A percentile compares a stretch with the other conserved stretches of the same genome.
These are phyloP conservation scores for Triplophysa bombifrons DNA, from an alignment of 2,797 vertebrate species.

Conservation along the genomic window DNA sequence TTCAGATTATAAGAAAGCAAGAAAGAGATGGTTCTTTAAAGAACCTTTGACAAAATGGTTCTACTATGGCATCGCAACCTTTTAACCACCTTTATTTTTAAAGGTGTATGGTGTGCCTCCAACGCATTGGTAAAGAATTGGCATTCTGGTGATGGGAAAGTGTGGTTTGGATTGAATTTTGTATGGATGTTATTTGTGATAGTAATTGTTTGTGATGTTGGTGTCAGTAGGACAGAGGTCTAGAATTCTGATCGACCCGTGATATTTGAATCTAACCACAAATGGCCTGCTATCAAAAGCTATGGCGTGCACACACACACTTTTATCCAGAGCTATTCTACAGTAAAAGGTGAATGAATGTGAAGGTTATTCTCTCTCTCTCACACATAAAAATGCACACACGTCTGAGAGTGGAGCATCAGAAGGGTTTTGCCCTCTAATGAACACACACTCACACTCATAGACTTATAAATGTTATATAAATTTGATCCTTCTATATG, in stretches of 20 bases:
- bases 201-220: neutral
- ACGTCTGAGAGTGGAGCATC: neutral
- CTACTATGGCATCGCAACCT: no score
- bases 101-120: no score
- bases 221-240: neutral
- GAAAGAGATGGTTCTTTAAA: no score
- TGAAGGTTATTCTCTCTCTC: slow-evolving; percentile 10
- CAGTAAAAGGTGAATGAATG: neutral
- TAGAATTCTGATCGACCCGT: slow-evolving; percentile 17
- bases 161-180: neutral
- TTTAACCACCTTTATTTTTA: no score
- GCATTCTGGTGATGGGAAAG: neutral
- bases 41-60: no score
- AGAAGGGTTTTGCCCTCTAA: neutral
- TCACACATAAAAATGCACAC: no score
- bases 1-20: no score
- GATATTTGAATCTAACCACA: slow-evolving; percentile 19
- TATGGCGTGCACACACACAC: neutral
- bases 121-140: no score
- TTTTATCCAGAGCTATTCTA: neutral
- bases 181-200: slow-evolving; percentile 9
- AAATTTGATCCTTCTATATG: no score
- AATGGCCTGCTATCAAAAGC: slow-evolving; percentile 14
- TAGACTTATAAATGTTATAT: neutral
- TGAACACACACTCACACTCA: slow-evolving; percentile 3